Evolutionary conservation across 2,888 invertebrate genomes (phyloP), one percentile per base, ranked within the genome.

Genomic region (Euplagia quadripunctaria): DNA sequence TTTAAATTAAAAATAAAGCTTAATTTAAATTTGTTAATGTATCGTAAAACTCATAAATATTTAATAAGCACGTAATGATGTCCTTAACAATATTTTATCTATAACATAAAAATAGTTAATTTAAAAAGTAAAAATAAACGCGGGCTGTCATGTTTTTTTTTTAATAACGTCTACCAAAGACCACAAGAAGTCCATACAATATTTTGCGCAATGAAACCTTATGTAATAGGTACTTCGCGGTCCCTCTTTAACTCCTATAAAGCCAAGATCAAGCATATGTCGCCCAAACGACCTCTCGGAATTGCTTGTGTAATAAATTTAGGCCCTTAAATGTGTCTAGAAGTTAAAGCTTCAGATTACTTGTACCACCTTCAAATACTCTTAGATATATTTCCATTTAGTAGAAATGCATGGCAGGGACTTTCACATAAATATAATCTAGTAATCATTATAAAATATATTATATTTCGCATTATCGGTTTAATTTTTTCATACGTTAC

Each of bases 251-350:
- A 65, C 72, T 72, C 70, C 70, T 73, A 61, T 79, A 78, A 83
- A 61, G 73, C 80, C 68, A 76, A 80, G 83, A 79, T 82, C 83
- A 83, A 76, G 75, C 64, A 61, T 61, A 31, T 61, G 74, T 64
- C 68, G 77, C 65, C 75, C 73, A 70, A 83, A 83, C 78, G 79
- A 76, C 70, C 79, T 77, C 70, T 68, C 73, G 67, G 76, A 77
- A 81, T 81, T 81, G 79, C 79, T 73, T 76, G 73, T 76, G 82
- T 73, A 79, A 83, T 83, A 83, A 83, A 83, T 83, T 78, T 74
- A 79, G 82, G 76, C 79, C 76, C 78, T 82, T 75, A 68, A 20
- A 79, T 83, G 80, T 80, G 78, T 80, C 83, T 72, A 66, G 72
- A 55, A 64, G 72, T 78, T 79, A 73, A 76, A 75, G 76, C 68